A percentile compares a stretch with the other conserved stretches of the same genome.
phyloP scores from a whole-genome alignment of 2,888 invertebrate genomes.

The Gymnoscelis rufifasciata region DNA sequence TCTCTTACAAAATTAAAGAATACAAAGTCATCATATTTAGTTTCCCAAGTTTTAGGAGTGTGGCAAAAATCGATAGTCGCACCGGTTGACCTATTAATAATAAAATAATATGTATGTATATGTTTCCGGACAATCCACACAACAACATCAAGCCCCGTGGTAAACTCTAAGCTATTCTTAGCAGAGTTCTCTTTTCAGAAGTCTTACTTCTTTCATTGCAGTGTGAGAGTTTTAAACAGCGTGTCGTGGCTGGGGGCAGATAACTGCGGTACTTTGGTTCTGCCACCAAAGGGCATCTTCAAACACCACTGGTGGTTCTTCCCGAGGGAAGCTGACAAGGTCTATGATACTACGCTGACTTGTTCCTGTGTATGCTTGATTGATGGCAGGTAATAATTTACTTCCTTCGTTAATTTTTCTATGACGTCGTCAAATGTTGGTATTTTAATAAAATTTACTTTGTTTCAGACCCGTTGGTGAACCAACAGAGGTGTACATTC shows the following conservation, averaged over 20 bases:
- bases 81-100: too few species aligned
- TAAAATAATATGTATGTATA: too few species aligned
- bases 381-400: slow-evolving; percentile 57
- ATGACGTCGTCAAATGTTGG: background rate
- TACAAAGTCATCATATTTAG: too few species aligned
- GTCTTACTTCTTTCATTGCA: slow-evolving; percentile 32
- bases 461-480: slow-evolving; percentile 62
- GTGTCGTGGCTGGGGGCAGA: slow-evolving; percentile 67
- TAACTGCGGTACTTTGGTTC: slow-evolving; percentile 48
- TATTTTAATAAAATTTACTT: background rate
- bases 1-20: too few species aligned
- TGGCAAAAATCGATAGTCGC: too few species aligned
- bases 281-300: slow-evolving; percentile 62
- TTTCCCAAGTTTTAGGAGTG: too few species aligned
- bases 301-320: slow-evolving; percentile 71
- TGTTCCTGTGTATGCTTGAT: slow-evolving; percentile 65
- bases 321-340: slow-evolving; percentile 51
- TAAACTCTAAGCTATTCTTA: too few species aligned
- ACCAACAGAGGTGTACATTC: slow-evolving; percentile 58
- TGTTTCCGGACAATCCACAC: too few species aligned
- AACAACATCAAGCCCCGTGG: too few species aligned
- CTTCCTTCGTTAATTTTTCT: background rate
- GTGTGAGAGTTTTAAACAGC: slow-evolving; percentile 56
- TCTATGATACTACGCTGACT: slow-evolving; percentile 61
- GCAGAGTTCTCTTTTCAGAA: too few species aligned